These are phyloP conservation scores for Ciconia stormi DNA, from an alignment of 2,113 vertebrate species.

Conservation along the genomic window DNA sequence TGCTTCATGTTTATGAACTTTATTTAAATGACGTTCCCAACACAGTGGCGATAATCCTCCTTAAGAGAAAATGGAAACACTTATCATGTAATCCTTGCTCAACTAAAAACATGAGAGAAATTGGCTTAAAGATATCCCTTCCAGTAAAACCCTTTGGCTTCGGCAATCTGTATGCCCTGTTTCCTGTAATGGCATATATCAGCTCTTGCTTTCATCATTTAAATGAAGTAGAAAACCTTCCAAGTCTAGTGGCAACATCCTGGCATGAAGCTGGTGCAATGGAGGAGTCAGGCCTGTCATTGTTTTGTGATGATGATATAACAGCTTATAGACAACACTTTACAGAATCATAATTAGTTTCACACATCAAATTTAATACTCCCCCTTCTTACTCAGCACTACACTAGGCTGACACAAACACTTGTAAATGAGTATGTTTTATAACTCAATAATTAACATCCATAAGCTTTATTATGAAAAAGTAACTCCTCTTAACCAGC, in stretches of 20 bases:
- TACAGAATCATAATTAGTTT: neutral
- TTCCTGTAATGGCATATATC: neutral
- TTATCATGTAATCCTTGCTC: neutral
- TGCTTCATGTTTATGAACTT: neutral
- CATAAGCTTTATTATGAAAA: neutral
- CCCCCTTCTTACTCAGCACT: neutral
- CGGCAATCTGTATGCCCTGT: neutral
- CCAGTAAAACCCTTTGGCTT: neutral
- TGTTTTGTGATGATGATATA: neutral
- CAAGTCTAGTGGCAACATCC: fast-evolving
- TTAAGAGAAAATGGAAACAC: neutral
- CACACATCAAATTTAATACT: neutral
- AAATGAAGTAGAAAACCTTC: neutral
- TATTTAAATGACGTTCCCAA: neutral
- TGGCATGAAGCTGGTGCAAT: neutral
- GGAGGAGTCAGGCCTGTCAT: neutral
- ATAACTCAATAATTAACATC: neutral
- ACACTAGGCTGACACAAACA: neutral
- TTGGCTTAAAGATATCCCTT: neutral
- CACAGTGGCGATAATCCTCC: neutral
- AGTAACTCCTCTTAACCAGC: neutral
- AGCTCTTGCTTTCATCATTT: neutral
- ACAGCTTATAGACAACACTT: neutral
- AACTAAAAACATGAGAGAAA: neutral
- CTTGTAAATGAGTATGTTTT: neutral